These are phyloP conservation scores for Harpalus rubripes DNA, from an alignment of 2,888 invertebrate species.

Conservation along the genomic window DNA sequence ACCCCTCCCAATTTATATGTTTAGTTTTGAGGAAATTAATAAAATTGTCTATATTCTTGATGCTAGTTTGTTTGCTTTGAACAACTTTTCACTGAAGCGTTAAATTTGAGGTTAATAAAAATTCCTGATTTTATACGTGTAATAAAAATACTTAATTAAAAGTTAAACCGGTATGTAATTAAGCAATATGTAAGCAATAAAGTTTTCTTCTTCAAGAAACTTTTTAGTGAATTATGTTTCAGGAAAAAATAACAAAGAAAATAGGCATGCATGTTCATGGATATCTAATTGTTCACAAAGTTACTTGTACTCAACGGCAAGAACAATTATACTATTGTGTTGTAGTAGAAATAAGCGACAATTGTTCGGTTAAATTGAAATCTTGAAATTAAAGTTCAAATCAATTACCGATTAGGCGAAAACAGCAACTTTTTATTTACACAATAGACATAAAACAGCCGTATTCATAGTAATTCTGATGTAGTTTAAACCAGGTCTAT, in stretches of 20 bases:
- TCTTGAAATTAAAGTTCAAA: no score
- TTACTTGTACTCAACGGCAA: background rate
- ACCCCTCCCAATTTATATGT: background rate
- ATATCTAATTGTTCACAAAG: background rate
- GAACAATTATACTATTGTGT: background rate
- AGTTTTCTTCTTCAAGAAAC: constrained; percentile 20
- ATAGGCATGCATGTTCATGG: background rate
- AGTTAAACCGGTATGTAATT: constrained; percentile 54
- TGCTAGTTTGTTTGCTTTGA: constrained; percentile 18
- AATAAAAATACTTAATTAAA: constrained; percentile 60
- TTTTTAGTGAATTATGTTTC: background rate
- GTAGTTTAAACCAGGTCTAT: no score
- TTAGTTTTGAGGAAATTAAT: background rate
- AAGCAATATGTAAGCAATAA: constrained; percentile 40
- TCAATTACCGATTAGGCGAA: no score
- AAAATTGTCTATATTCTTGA: constrained; percentile 2
- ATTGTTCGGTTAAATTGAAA: no score
- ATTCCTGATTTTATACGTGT: constrained; percentile 63
- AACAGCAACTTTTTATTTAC: no score
- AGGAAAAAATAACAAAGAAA: background rate
- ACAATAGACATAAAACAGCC: no score
- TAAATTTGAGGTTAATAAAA: constrained; percentile 52
- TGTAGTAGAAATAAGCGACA: no score
- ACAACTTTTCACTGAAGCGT: constrained; percentile 30
- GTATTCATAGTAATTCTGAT: no score